phyloP scores from a whole-genome alignment of 2,797 vertebrate species.

The Gila robusta region DNA sequence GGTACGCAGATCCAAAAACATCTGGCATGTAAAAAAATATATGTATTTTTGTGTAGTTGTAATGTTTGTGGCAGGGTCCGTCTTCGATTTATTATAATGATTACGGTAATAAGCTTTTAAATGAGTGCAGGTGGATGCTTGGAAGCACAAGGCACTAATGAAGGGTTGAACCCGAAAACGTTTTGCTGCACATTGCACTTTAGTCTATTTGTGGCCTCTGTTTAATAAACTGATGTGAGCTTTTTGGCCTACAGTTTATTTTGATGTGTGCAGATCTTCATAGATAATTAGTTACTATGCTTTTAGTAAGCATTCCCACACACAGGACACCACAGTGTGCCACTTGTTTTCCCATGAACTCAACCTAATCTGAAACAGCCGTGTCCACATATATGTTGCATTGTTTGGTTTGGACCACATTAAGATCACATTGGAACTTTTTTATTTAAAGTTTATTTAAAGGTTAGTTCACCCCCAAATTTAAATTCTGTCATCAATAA shows the following conservation, averaged over 20 bases:
- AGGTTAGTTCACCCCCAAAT: background rate
- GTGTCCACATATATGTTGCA: slow-evolving; percentile 49
- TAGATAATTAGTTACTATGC: background rate
- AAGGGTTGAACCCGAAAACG: background rate
- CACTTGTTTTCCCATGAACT: slow-evolving; percentile 56
- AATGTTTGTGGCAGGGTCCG: background rate
- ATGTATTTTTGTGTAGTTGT: background rate
- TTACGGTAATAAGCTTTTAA: background rate
- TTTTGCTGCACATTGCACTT: background rate
- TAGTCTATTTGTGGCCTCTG: background rate
- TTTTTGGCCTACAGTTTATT: background rate
- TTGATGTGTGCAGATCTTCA: background rate
- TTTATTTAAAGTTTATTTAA: background rate
- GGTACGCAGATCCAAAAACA: background rate
- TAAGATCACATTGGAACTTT: slow-evolving; percentile 43
- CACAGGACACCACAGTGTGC: slow-evolving; percentile 15
- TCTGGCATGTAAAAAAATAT: background rate
- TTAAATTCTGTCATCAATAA: background rate
- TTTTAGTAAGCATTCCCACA: slow-evolving; percentile 32
- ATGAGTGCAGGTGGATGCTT: background rate
- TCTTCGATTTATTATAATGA: background rate
- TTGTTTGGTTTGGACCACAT: slow-evolving; percentile 60
- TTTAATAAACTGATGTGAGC: background rate
- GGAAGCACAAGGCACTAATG: background rate
- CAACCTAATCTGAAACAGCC: slow-evolving; percentile 56